Percentiles rank a stretch among this genome's conserved stretches.
These are phyloP conservation scores for Melanotaenia parkinsoni DNA, from an alignment of 2,797 vertebrate species.

Conservation along the genomic window DNA sequence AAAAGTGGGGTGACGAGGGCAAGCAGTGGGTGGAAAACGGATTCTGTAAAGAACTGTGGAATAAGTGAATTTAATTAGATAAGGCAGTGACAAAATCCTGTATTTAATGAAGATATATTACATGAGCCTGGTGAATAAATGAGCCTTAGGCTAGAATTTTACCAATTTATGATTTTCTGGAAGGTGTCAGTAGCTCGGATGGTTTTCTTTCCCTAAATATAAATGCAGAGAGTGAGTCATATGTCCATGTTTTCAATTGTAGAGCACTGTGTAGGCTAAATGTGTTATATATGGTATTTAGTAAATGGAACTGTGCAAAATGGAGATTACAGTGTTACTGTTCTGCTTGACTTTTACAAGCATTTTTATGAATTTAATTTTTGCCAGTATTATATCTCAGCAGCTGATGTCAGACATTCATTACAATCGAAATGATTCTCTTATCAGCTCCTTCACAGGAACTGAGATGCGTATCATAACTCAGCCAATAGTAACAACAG, in stretches of 20 bases:
- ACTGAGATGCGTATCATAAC: conserved; percentile 53
- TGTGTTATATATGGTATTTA: conserved; percentile 29
- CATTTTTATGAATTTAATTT: conserved; percentile 4
- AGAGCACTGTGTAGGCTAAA: conserved; percentile 12
- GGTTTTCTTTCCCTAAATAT: conserved; percentile 9
- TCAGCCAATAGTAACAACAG: conserved; percentile 42
- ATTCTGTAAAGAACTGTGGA: conserved; percentile 47
- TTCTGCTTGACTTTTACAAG: conserved; percentile 25
- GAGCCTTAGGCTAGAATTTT: conserved; percentile 25
- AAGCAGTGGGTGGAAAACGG: conserved; percentile 26
- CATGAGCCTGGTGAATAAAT: conserved; percentile 14
- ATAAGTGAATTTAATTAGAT: conserved; percentile 67
- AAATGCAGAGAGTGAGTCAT: conserved; percentile 31
- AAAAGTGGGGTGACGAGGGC: conserved; percentile 39
- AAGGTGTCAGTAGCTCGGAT: conserved; percentile 26
- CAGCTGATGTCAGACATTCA: conserved; percentile 41
- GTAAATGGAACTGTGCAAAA: conserved; percentile 32
- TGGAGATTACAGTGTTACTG: conserved; percentile 34
- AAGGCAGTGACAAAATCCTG: conserved; percentile 53
- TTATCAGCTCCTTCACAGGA: conserved; percentile 42
- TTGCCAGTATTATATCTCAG: conserved; percentile 23
- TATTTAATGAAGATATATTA: conserved; percentile 36
- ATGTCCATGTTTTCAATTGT: conserved; percentile 14
- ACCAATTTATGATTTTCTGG: conserved; percentile 25
- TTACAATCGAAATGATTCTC: conserved; percentile 44